Evolutionary conservation across 2,113 vertebrate species (phyloP).

Genomic region (Sminthopsis crassicaudata): DNA sequence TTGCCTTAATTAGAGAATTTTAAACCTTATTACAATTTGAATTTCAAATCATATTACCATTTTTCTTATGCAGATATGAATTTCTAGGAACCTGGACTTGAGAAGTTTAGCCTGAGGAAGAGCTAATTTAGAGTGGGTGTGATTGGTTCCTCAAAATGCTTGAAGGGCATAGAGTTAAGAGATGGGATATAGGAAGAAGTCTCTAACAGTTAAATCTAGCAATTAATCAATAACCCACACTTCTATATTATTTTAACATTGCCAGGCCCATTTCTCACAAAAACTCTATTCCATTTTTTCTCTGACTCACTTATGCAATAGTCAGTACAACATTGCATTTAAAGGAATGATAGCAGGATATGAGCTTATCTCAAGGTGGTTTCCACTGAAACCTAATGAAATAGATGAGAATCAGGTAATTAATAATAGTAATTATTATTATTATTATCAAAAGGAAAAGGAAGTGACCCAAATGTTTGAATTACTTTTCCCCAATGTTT

Average conservation of each 20-base stretch:
- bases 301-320: neutral
- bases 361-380: neutral
- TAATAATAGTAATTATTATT: too few relatives aligned
- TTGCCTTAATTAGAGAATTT: neutral
- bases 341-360: neutral
- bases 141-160: neutral
- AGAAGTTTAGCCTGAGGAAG: neutral
- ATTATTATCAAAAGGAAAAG: neutral
- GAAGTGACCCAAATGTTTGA: too few relatives aligned
- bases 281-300: neutral
- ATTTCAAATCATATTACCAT: neutral
- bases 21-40: neutral
- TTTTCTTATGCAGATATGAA: neutral
- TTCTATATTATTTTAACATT: neutral
- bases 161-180: neutral
- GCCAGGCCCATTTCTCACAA: neutral
- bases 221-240: neutral
- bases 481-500: too few relatives aligned
- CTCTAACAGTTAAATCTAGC: neutral
- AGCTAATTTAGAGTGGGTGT: neutral
- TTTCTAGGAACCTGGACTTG: neutral
- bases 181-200: neutral
- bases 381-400: neutral
- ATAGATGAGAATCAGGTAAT: neutral
- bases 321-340: neutral